Evolutionary conservation across 2,888 invertebrate genomes (phyloP).

Genomic region (Apamea anceps): DNA sequence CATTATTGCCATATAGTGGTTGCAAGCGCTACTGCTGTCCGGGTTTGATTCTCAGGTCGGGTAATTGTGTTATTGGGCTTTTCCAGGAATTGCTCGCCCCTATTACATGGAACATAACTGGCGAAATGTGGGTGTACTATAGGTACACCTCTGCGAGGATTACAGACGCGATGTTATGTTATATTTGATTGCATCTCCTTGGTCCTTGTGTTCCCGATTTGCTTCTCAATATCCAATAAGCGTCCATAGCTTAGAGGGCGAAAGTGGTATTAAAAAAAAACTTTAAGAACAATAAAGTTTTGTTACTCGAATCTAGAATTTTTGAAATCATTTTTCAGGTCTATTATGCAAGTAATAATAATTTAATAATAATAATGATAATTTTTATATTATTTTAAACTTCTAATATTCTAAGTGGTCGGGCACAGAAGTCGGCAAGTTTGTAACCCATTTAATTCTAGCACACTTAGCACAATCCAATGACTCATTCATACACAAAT

Average conservation of each 20-base stretch:
- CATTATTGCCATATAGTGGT: neutral
- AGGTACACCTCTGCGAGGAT: neutral
- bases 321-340: neutral
- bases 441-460: neutral
- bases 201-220: neutral
- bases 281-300: neutral
- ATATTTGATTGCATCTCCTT: no score
- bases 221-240: neutral
- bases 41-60: neutral
- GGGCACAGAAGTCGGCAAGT: no score
- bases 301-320: neutral
- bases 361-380: no score
- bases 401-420: no score
- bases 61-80: neutral
- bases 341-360: neutral
- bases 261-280: neutral
- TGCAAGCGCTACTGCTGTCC: neutral
- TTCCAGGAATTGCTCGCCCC: neutral
- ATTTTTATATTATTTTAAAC: no score
- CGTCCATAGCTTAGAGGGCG: neutral
- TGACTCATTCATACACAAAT: constrained; percentile 1
- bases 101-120: no score
- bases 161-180: neutral
- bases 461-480: neutral
- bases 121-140: no score